These are phyloP conservation scores for Palythoa caribaeorum DNA, from an alignment of 92 coral and sea anemone genomes.

Conservation along the genomic window DNA sequence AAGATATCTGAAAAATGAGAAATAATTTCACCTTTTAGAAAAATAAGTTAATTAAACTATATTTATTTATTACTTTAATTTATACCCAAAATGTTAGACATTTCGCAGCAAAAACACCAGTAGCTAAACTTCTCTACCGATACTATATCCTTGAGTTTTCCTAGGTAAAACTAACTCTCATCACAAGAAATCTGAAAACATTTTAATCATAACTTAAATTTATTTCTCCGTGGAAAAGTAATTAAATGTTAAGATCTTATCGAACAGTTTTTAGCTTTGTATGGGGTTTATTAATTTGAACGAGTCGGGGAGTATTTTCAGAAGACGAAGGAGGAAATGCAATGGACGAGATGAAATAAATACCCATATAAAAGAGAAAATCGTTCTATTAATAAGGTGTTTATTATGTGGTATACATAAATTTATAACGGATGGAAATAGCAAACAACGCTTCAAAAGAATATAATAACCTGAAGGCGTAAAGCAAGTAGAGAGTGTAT, in stretches of 20 bases:
- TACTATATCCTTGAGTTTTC: neutral
- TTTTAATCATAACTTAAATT: neutral
- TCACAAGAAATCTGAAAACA: neutral
- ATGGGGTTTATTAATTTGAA: constrained; percentile 8
- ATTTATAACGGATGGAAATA: neutral
- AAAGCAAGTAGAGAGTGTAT: neutral
- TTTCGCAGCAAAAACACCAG: constrained; percentile 4
- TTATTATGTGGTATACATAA: constrained; percentile 6
- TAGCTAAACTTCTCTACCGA: neutral
- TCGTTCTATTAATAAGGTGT: constrained; percentile 2
- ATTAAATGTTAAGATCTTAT: constrained; percentile 3
- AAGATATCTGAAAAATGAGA: constrained; percentile 31
- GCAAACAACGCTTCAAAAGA: constrained; percentile 3
- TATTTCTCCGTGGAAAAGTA: constrained; percentile 3
- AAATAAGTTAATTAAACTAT: neutral
- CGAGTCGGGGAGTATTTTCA: constrained; percentile 1
- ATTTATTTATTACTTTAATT: neutral
- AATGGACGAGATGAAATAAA: constrained; percentile 2
- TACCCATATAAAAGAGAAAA: constrained; percentile 5
- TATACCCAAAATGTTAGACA: constrained; percentile 6
- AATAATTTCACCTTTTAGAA: neutral
- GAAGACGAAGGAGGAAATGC: constrained; percentile 5
- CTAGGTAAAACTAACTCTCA: neutral
- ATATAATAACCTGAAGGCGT: neutral
- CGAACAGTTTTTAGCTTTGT: neutral